phyloP scores from a whole-genome alignment of 2,888 invertebrate species.

The Cryptophagus acutangulus region DNA sequence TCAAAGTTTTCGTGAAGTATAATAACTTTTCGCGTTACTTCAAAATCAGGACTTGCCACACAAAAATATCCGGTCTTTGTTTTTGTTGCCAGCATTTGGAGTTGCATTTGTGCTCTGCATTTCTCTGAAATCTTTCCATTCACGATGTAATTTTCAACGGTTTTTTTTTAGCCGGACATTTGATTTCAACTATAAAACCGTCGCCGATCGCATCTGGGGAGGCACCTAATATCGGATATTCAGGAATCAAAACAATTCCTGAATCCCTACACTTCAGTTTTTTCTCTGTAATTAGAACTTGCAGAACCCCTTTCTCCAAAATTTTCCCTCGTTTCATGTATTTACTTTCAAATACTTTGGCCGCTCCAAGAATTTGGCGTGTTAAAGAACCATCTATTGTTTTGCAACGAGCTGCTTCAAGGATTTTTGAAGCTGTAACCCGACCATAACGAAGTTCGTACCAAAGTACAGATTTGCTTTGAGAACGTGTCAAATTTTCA shows the following conservation, averaged over 20 bases:
- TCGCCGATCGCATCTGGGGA: not conserved
- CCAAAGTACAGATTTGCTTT: too few species aligned
- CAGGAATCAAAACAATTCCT: not conserved
- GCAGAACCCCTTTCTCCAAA: constrained; percentile 1
- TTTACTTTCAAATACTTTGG: not conserved
- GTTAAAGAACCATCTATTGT: not conserved
- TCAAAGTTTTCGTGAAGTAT: too few species aligned
- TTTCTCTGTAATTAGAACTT: not conserved
- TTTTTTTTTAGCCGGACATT: too few species aligned
- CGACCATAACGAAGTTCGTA: constrained; percentile 4
- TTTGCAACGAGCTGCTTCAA: constrained; percentile 5
- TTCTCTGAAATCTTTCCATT: too few species aligned
- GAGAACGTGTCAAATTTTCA: not conserved
- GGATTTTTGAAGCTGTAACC: constrained; percentile 2
- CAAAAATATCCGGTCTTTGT: too few species aligned
- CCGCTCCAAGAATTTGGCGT: constrained; percentile 3
- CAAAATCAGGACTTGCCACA: too few species aligned
- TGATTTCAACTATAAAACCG: not conserved
- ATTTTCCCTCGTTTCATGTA: constrained; percentile 2
- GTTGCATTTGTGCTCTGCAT: too few species aligned
- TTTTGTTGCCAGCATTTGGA: too few species aligned
- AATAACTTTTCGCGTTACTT: too few species aligned
- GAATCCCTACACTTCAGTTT: not conserved
- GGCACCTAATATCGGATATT: not conserved
- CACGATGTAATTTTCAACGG: too few species aligned